phyloP scores from a whole-genome alignment of 2,888 invertebrate species.

The Watsonalla cultraria region DNA sequence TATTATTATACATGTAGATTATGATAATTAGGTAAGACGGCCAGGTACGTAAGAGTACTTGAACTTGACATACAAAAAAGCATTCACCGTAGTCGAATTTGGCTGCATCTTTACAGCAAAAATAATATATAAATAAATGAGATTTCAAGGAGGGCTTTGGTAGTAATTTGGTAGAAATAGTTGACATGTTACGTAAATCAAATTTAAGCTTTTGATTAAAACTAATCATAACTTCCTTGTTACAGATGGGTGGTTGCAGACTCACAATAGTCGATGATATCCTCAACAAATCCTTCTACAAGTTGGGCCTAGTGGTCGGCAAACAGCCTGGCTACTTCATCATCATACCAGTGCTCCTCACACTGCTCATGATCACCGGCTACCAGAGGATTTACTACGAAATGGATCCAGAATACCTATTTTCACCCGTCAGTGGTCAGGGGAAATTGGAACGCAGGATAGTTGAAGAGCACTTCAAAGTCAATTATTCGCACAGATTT shows the following conservation, averaged over 20 bases:
- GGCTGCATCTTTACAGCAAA: too few relatives aligned
- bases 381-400: conserved; percentile 92
- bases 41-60: too few relatives aligned
- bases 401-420: conserved; percentile 95
- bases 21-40: too few relatives aligned
- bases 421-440: conserved; percentile 92
- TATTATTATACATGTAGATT: too few relatives aligned
- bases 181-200: not conserved
- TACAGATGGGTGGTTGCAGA: conserved; percentile 86
- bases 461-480: conserved; percentile 91
- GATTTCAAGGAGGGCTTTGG: too few relatives aligned
- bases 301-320: conserved; percentile 88
- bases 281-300: conserved; percentile 89
- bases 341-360: conserved; percentile 89
- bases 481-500: conserved; percentile 91
- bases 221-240: conserved; percentile 23
- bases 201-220: conserved; percentile 1
- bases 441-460: conserved; percentile 89
- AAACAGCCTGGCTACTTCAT: conserved; percentile 92
- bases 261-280: conserved; percentile 88
- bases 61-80: too few relatives aligned
- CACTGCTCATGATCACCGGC: conserved; percentile 90
- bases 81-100: too few relatives aligned
- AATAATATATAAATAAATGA: too few relatives aligned
- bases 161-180: too few relatives aligned